Base-by-base conservation (phyloP, 2,888 invertebrate species). In the Lepidocyrtoides sp. region DNA sequence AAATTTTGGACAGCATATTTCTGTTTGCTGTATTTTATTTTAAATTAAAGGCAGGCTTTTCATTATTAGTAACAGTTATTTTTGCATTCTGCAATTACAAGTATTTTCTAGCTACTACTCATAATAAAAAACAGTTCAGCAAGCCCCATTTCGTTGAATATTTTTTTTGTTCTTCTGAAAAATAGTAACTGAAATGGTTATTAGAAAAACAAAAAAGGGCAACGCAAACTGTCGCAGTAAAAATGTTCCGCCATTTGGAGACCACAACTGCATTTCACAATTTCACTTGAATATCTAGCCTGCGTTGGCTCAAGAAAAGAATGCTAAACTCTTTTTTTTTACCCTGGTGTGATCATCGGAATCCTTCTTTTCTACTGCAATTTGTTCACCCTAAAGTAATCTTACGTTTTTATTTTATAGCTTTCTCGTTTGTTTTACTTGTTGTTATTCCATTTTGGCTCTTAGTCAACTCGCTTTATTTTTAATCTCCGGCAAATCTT, bases 391-490 rank as follows among this genome's bases (percentile, higher is more conserved):
- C 86, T 66, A 81, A 81, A 69, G 81, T 81, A 81, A 48, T 66
- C 81, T 86, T 86, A 10, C 41, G 60, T 54, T 88, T 88, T 88
- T 81, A 81, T 91, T 85, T 89, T 83, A 89, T 89, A 75, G 89
- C 85, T 41, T 91, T 91, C 85, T 86, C 82, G 75, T 87, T 87
- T 60, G 81, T 87, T 91, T 75, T 83, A 87, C 72, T 82, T 75
- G 87, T 91, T 81, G 72, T 86, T 91, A 66, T 89, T 81, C 44
- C 79, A 81, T 91, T 88, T 92, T 92, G 92, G 92, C 92, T 91
- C 89, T 69, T 84, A 79, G 88, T 92, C 92, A 92, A 92, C 92
- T 88, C 91, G 83, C 88, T 91, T 92, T 92, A 92, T 92, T 92
- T 92, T 92, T 92, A 92, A 91, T 92, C 91, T 82, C 89, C 20